Evolutionary conservation across 2,113 vertebrate genomes (phyloP), one percentile per base, ranked within the genome.

Genomic region (Psammodynastes pulverulentus): DNA sequence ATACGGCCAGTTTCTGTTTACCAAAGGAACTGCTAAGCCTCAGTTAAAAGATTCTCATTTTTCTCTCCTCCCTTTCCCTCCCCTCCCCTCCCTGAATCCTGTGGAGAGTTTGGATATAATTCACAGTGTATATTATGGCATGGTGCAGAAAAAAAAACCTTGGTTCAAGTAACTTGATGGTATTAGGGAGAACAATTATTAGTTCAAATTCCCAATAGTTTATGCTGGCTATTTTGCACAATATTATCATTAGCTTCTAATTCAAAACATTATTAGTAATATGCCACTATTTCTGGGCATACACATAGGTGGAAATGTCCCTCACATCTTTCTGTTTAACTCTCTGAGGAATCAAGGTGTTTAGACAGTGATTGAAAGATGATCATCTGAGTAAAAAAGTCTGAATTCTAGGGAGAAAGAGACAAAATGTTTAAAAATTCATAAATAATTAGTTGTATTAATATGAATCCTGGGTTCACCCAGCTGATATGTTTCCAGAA

Each of bases 41-140:
- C 52, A 51, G 34, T 0, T 87, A 34, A 91, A 91, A 87, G 92
- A 84, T 84, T 92, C 89, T 86, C 26, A 0, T 67, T 91, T 85
- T 93, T 62, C 26, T 46, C 56, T 26, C 26, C 88, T 48, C 56
- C 56, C 15, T 43, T 1, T 0, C 29, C 23, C 54, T 54, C 85
- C 92, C 89, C 19, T 67, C 48, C 29, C 95, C 51, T 43, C 29
- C 29, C 39, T 26, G 29, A 86, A 62, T 46, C 88, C 91, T 67
- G 48, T 79, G 91, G 85, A 17, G 26, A 34, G 53, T 29, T 49
- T 7, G 79, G 79, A 21, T 34, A 34, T 46, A 45, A 91, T 84
- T 45, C 92, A 84, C 26, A n/a, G 1, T 23, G n/a, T 19, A 2
- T 85, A 52, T 48, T 62, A 53, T 43, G 34, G 34, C 9, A 17